A percentile compares a stretch with the other conserved stretches of the same genome.
Evolutionary conservation across 2,797 vertebrate genomes (phyloP).

Genomic region (Falco berigora): DNA sequence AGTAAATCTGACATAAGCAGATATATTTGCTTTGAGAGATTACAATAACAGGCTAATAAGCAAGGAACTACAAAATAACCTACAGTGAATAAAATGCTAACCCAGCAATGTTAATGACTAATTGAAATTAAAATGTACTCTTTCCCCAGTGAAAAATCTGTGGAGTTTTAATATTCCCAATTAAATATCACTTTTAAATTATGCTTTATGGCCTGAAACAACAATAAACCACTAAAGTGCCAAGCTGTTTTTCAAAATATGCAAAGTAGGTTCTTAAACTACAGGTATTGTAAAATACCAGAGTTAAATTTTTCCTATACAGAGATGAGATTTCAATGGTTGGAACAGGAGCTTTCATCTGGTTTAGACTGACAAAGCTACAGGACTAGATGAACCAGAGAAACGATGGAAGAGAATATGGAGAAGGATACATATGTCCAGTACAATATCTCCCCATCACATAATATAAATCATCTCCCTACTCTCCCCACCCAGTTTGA

Average conservation of each 20-base stretch:
- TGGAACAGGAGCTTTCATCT: neutral
- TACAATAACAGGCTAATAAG: slow-evolving; percentile 1
- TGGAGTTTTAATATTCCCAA: neutral
- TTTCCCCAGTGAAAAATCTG: neutral
- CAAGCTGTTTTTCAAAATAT: slow-evolving; percentile 2
- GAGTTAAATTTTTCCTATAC: neutral
- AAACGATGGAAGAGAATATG: neutral
- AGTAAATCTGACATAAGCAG: slow-evolving; percentile 13
- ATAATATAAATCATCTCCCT: neutral
- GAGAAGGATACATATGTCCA: neutral
- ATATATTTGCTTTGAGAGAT: slow-evolving; percentile 12
- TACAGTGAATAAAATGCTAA: slow-evolving; percentile 20
- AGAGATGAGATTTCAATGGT: neutral
- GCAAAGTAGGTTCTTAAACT: neutral
- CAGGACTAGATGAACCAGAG: neutral
- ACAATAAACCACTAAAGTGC: neutral
- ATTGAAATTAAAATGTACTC: slow-evolving; percentile 45
- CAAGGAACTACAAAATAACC: neutral
- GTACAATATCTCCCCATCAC: no score
- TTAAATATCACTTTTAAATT: slow-evolving; percentile 25
- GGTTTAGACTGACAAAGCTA: neutral
- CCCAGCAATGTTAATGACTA: neutral
- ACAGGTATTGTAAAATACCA: neutral
- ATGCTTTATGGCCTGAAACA: slow-evolving; percentile 32
- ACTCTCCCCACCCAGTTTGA: neutral